Conservation (phyloP, 1,140 invertebrate genomes). For the Mylabris phalerata region DNA sequence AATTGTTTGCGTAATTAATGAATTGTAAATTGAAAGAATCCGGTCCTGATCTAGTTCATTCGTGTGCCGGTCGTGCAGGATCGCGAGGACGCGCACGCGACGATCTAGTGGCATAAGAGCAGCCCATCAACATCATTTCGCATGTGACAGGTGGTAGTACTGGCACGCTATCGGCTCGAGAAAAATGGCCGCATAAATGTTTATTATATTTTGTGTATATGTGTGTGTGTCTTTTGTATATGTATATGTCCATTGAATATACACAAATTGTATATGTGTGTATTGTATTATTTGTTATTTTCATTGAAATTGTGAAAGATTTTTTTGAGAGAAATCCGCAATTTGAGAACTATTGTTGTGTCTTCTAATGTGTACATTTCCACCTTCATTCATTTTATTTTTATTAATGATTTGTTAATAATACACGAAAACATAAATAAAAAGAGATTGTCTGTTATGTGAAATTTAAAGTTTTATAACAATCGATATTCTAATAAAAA, state of each 20-base stretch:
- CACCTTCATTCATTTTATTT: not conserved
- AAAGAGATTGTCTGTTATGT: slow-evolving; percentile 9
- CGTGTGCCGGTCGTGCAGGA: slow-evolving; percentile 7
- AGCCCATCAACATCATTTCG: slow-evolving; percentile 19
- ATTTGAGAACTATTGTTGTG: slow-evolving; percentile 19
- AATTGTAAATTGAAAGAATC: not conserved
- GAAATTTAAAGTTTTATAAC: not conserved
- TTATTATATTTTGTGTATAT: not conserved
- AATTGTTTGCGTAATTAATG: too few species aligned
- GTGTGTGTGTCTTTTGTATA: not conserved
- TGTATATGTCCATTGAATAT: too few species aligned
- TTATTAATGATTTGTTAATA: slow-evolving; percentile 1
- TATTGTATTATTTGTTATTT: slow-evolving; percentile 14
- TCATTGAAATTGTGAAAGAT: slow-evolving; percentile 23
- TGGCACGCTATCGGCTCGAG: slow-evolving; percentile 31
- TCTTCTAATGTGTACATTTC: slow-evolving; percentile 13
- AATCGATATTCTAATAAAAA: not conserved
- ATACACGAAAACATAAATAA: not conserved
- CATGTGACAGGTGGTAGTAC: slow-evolving; percentile 39
- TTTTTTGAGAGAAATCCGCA: slow-evolving; percentile 16
- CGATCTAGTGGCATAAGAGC: not conserved
- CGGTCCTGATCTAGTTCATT: not conserved
- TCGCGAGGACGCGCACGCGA: slow-evolving; percentile 22
- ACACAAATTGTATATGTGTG: slow-evolving; percentile 3
- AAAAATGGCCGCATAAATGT: slow-evolving; percentile 34